Base-by-base conservation (phyloP, 2,797 vertebrate genomes). In the Saxicola maurus region DNA sequence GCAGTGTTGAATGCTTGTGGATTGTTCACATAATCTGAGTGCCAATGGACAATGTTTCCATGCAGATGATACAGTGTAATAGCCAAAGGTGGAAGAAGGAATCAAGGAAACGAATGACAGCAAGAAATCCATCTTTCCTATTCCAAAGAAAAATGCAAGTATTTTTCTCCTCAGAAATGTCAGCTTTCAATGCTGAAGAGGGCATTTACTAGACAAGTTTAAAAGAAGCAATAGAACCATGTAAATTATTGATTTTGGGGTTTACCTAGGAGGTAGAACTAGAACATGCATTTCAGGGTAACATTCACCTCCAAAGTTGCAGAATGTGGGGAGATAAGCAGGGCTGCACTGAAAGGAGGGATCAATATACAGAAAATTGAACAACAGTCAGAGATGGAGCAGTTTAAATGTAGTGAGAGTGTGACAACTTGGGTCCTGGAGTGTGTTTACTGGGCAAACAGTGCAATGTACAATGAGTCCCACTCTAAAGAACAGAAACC, bases 361-460 rank as follows among this genome's bases (percentile, higher is more conserved):
- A 8, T 9, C 14, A 55, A 13, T 42, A 18, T 48, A 65, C 33
- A 67, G 61, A 42, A 68, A 76, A 62, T 0, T n/a, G 42, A 64
- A 46, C 20, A 71, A 20, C 17, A 21, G 9, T 46, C 43, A 80
- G 53, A 67, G 49, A 24, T 21, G 27, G 49, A 49, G 53, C 21
- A 56, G n/a, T 59, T 67, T 0, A 0, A 62, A 77, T 42, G 31
- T 1, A 48, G 51, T 17, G 19, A 38, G 45, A 60, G 6, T 51
- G 14, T 64, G 38, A 49, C 31, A 64, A 14, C n/a, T 25, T 27
- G 16, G 61, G 20, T 51, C 33, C 17, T 73, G 8, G 33, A 53
- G 7, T 55, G 14, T 37, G 14, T 75, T 68, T 62, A 12, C 31
- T 81, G 51, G 46, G 45, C 84, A 82, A 79, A 57, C 20, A 49